phyloP scores from a whole-genome alignment of 2,113 vertebrate species.

The Acrocephalus kingi region DNA sequence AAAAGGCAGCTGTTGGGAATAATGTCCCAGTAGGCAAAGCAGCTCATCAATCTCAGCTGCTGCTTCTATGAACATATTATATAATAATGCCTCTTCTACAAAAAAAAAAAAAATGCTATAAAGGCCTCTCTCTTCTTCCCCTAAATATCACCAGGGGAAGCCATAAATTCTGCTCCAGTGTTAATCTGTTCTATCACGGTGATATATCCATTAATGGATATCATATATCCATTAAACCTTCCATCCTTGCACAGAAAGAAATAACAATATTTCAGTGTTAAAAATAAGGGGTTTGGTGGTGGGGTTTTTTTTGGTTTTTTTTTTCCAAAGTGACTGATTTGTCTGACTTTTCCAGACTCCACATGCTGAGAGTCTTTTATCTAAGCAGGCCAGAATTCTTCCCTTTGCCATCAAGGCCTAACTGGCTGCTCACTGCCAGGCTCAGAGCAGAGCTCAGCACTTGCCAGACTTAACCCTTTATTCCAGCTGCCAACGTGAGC shows the following conservation, averaged over 20 bases:
- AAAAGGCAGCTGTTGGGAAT: constrained; percentile 6
- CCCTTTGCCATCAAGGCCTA: not conserved
- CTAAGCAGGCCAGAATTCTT: not conserved
- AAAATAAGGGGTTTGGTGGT: not conserved
- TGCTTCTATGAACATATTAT: not conserved
- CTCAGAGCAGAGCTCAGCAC: not conserved
- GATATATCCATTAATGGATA: not conserved
- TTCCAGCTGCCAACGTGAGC: not conserved
- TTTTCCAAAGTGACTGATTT: not conserved
- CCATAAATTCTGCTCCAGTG: not conserved
- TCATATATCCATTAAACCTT: constrained; percentile 10
- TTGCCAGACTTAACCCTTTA: not conserved
- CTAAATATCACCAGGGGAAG: constrained; percentile 4
- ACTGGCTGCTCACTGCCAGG: not conserved
- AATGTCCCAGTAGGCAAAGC: constrained; percentile 16
- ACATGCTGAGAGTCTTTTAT: not conserved
- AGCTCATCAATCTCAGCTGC: constrained; percentile 10
- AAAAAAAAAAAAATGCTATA: not conserved
- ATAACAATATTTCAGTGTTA: not conserved
- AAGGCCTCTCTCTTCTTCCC: not conserved
- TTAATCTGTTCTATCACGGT: not conserved
- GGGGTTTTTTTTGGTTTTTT: not conserved
- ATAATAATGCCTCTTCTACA: not conserved
- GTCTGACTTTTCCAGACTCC: constrained; percentile 3
- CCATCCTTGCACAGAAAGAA: not conserved